Percentiles rank a stretch among this genome's conserved stretches.
phyloP scores from a whole-genome alignment of 1,140 invertebrate species.

The Teleopsis dalmanni region DNA sequence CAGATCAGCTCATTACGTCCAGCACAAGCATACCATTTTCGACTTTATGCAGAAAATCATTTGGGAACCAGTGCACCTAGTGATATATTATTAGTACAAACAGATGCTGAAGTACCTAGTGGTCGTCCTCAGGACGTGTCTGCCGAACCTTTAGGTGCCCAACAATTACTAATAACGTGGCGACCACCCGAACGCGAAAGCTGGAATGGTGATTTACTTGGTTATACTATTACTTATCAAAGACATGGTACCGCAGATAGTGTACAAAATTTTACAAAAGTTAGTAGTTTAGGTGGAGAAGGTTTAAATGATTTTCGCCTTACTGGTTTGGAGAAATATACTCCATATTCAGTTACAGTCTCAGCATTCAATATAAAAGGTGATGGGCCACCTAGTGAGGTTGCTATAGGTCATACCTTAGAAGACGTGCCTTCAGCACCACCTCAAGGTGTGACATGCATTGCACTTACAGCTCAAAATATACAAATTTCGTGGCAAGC shows the following conservation, averaged over 20 bases:
- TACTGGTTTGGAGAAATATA: conserved; percentile 65
- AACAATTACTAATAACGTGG: conserved; percentile 72
- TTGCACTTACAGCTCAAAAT: conserved; percentile 59
- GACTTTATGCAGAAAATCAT: conserved; percentile 59
- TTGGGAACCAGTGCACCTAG: conserved; percentile 58
- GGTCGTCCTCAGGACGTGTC: conserved; percentile 67
- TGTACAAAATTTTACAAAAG: conserved; percentile 46
- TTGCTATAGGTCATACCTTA: conserved; percentile 62
- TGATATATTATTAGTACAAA: conserved; percentile 53
- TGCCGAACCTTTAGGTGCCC: conserved; percentile 66
- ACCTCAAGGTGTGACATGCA: conserved; percentile 58
- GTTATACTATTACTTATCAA: conserved; percentile 61
- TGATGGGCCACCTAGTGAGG: conserved; percentile 62
- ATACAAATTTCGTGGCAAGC: conserved; percentile 70
- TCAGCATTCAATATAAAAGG: conserved; percentile 75
- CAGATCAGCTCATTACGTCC: conserved; percentile 55
- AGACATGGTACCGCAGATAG: conserved; percentile 47
- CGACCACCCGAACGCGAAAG: conserved; percentile 64
- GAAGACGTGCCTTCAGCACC: conserved; percentile 69
- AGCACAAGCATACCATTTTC: conserved; percentile 58
- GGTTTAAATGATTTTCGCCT: conserved; percentile 53
- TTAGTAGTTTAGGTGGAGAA: conserved; percentile 47
- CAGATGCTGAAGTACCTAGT: conserved; percentile 59
- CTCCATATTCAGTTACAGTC: conserved; percentile 67
- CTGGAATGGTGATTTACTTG: conserved; percentile 74